Evolutionary conservation across 2,113 vertebrate genomes (phyloP), one percentile per base, ranked within the genome.

Genomic region (Xyrauchen texanus): DNA sequence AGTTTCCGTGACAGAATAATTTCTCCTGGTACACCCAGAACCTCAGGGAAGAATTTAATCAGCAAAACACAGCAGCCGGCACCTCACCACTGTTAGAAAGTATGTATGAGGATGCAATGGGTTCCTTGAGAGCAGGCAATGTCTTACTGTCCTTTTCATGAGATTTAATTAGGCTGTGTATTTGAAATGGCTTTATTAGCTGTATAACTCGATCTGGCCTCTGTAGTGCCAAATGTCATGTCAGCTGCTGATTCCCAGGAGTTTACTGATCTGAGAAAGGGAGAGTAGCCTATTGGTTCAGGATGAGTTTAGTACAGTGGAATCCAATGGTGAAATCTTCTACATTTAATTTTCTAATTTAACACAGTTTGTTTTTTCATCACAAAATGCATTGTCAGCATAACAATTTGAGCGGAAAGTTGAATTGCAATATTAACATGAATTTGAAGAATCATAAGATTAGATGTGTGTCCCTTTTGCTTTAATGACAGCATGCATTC

Each of bases 41-140:
- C 76, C 77, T 84, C 34, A 49, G 80, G 71, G 71, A 76, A 70
- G 76, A 72, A 76, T 84, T 77, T 76, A 65, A 81, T 81, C 49
- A 73, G 70, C 53, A 42, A 34, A 74, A 57, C 71, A 74, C 53
- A 63, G 66, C 69, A 78, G 57, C 62, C 55, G 74, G 46, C 62
- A 45, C 13, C 47, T 76, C 62, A 61, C 13, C 11, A 8, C 45
- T 8, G 34, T 58, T 72, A 12, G 8, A 55, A 72, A 34, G 53
- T 57, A 34, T 60, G 34, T 8, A 58, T 49, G 55, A 60, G 44
- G 55, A 72, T n/a, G n/a, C 55, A 9, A 60, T 60, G 58, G 60
- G 73, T 44, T 76, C 62, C 49, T 53, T 52, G 52, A 64, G 49
- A 63, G 65, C 55, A 76, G 68, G 49, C 44, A 52, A 12, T 47